Conservation (phyloP, 2,113 vertebrate genomes). For the Ciconia maguari region DNA sequence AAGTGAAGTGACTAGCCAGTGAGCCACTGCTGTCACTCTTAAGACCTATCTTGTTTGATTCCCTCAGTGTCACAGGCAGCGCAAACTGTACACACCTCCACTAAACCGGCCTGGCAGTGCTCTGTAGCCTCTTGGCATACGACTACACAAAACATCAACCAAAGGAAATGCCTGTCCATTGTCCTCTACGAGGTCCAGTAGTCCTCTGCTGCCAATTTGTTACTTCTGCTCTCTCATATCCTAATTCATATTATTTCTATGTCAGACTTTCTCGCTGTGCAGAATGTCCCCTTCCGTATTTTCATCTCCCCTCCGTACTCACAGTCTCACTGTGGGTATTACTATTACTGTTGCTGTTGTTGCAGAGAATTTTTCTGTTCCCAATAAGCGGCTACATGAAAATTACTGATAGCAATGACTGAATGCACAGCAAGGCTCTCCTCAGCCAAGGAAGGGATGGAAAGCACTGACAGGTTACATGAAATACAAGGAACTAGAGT, state of each 20-base stretch:
- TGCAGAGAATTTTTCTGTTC: neutral
- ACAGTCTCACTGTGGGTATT: neutral
- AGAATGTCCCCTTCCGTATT: neutral
- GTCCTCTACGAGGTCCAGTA: neutral
- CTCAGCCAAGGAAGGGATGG: neutral
- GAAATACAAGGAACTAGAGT: neutral
- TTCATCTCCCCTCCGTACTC: neutral
- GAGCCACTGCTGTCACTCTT: neutral
- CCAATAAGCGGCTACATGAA: neutral
- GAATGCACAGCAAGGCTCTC: neutral
- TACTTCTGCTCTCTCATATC: neutral
- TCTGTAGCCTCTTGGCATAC: neutral
- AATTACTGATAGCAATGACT: no score
- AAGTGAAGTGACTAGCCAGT: neutral
- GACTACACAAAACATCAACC: no score
- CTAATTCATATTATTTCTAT: neutral
- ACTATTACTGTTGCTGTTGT: neutral
- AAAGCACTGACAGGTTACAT: neutral
- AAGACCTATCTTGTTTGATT: neutral
- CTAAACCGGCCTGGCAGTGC: accelerated
- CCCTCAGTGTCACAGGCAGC: neutral
- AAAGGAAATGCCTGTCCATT: neutral
- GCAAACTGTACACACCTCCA: neutral
- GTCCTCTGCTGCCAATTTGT: neutral
- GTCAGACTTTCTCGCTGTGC: neutral